A percentile compares a stretch with the other conserved stretches of the same genome.
Conservation (phyloP, 2,113 vertebrate genomes). For the Erythrocercus mccallii region DNA sequence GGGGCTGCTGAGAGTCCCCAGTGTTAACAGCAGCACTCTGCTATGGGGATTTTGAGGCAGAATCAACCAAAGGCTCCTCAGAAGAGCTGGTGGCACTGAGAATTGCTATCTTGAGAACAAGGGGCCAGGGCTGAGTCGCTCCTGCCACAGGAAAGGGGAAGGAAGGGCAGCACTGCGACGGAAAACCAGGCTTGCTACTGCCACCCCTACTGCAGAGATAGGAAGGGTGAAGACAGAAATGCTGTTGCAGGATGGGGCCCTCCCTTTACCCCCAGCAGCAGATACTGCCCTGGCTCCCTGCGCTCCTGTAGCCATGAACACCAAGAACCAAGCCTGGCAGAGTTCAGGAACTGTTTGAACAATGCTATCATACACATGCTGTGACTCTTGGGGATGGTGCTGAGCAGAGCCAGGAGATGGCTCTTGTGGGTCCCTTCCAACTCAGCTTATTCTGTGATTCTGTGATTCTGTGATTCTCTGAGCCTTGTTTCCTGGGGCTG, state of each 20-base stretch:
- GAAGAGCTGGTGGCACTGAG: neutral
- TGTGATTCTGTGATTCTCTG: neutral
- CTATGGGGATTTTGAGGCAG: neutral
- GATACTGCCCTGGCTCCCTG: neutral
- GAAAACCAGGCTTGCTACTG: slow-evolving; percentile 1
- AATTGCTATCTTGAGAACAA: neutral
- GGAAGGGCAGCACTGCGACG: slow-evolving; percentile 18
- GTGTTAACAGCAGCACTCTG: neutral
- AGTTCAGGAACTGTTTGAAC: neutral
- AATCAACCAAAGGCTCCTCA: neutral
- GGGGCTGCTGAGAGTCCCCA: neutral
- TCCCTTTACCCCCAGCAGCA: neutral
- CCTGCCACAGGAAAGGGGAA: slow-evolving; percentile 49
- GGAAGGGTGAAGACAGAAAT: slow-evolving; percentile 22
- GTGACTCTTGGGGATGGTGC: neutral
- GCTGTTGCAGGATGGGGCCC: neutral
- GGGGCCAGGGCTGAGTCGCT: neutral
- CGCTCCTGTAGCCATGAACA: neutral
- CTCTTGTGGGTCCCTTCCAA: neutral
- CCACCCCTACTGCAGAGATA: neutral
- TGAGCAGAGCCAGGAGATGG: neutral
- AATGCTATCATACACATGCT: neutral
- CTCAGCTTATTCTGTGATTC: neutral
- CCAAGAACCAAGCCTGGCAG: neutral
- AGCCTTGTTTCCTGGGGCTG: neutral